A percentile compares a stretch with the other conserved stretches of the same genome.
Evolutionary conservation across 2,797 vertebrate genomes (phyloP).

Genomic region (Protonibea diacanthus): DNA sequence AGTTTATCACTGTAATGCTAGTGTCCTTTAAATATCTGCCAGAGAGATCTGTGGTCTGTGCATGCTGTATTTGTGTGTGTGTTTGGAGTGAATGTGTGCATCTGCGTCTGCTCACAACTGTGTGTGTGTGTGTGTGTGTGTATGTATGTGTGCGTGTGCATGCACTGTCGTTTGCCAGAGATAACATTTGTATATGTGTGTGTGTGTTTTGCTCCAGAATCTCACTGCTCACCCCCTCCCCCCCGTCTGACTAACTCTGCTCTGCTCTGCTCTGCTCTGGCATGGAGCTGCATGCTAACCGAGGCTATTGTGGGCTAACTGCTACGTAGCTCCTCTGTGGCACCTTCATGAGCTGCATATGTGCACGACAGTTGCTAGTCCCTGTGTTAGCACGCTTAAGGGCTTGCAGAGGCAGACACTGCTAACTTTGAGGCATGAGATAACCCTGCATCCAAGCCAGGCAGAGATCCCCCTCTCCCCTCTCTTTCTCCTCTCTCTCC

Average conservation of each 20-base stretch:
- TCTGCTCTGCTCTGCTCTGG: conserved; percentile 61
- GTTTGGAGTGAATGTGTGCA: neutral
- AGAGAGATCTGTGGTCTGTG: conserved; percentile 26
- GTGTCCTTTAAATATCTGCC: conserved; percentile 11
- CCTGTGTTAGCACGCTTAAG: conserved; percentile 28
- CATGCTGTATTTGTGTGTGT: conserved; percentile 21
- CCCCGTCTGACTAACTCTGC: conserved; percentile 56
- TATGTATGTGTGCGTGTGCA: conserved; percentile 38
- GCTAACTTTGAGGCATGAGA: conserved; percentile 29
- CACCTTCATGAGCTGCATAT: conserved; percentile 53
- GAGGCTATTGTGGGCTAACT: conserved; percentile 61
- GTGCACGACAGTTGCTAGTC: conserved; percentile 26
- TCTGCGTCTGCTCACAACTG: neutral
- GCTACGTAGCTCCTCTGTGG: conserved; percentile 59
- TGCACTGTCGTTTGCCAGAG: conserved; percentile 28
- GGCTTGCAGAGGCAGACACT: conserved; percentile 28
- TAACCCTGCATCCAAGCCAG: conserved; percentile 28
- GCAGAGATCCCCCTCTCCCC: neutral
- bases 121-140: conserved; percentile 33
- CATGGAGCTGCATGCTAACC: conserved; percentile 78
- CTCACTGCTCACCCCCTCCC: conserved; percentile 55
- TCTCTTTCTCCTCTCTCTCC: neutral
- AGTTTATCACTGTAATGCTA: conserved; percentile 47
- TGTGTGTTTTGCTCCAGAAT: conserved; percentile 62
- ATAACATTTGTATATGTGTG: conserved; percentile 41